Conservation (phyloP, 2,113 vertebrate genomes). For the Odontophorus gujanensis region DNA sequence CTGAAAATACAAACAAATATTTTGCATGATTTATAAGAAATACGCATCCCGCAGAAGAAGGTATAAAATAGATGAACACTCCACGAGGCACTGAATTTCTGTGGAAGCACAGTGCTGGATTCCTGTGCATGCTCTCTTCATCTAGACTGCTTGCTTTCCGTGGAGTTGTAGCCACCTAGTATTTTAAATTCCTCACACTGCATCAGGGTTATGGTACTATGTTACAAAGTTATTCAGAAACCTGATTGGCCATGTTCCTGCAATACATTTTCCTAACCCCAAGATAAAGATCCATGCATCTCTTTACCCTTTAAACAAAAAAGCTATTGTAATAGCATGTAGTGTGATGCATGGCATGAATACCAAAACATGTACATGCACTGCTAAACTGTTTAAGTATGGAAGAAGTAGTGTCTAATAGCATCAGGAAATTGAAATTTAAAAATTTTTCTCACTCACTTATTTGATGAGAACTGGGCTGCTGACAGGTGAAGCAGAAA, state of each 20-base stretch:
- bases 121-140: conserved; percentile 11
- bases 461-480: conserved; percentile 92
- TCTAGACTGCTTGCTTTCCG: conserved; percentile 21
- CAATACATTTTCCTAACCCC: conserved; percentile 84
- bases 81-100: conserved; percentile 27
- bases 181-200: conserved; percentile 71
- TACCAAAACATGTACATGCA: conserved; percentile 82
- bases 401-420: conserved; percentile 87
- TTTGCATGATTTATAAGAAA: conserved; percentile 54
- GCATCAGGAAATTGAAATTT: conserved; percentile 93
- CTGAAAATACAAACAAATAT: conserved; percentile 28
- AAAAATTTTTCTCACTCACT: conserved; percentile 87
- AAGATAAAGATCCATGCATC: conserved; percentile 86
- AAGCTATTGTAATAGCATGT: conserved; percentile 84
- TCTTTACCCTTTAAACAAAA: conserved; percentile 85
- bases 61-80: conserved; percentile 44
- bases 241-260: conserved; percentile 83
- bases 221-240: conserved; percentile 81
- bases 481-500: conserved; percentile 97
- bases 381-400: conserved; percentile 85
- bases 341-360: conserved; percentile 78
- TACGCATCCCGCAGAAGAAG: conserved; percentile 50
- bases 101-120: conserved; percentile 36
- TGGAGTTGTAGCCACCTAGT: neutral
- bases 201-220: conserved; percentile 75